These are phyloP conservation scores for Diploscapter pachys DNA, from an alignment of 1,140 invertebrate species.

Conservation along the genomic window DNA sequence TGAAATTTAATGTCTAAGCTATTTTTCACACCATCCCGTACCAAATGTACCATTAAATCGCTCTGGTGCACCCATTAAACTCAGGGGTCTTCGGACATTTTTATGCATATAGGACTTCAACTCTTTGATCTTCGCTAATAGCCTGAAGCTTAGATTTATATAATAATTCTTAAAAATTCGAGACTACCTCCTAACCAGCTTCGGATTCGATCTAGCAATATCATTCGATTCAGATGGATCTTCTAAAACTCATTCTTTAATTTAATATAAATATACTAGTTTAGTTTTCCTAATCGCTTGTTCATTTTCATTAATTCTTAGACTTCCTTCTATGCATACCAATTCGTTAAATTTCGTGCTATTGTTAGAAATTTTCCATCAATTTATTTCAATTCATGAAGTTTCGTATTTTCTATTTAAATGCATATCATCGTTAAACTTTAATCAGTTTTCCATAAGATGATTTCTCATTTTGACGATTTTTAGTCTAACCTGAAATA, in stretches of 20 bases:
- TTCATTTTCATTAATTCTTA: background rate
- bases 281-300: background rate
- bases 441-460: too few species aligned
- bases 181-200: slow-evolving; percentile 27
- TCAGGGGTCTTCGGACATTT: slow-evolving; percentile 30
- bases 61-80: slow-evolving; percentile 26
- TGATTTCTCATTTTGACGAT: too few species aligned
- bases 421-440: too few species aligned
- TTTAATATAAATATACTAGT: background rate
- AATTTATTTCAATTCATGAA: too few species aligned
- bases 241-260: background rate
- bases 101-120: slow-evolving; percentile 25
- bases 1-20: background rate
- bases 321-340: too few species aligned
- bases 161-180: background rate
- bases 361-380: too few species aligned
- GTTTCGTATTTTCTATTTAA: too few species aligned
- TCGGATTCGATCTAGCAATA: slow-evolving; percentile 33
- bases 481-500: slow-evolving; percentile 10
- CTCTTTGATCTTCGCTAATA: slow-evolving; percentile 18
- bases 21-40: slow-evolving; percentile 29
- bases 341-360: too few species aligned
- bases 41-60: slow-evolving; percentile 28
- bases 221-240: slow-evolving; percentile 41
- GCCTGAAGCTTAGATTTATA: slow-evolving; percentile 17